Conservation (phyloP, 2,113 vertebrate species). For the Lampris incognitus region DNA sequence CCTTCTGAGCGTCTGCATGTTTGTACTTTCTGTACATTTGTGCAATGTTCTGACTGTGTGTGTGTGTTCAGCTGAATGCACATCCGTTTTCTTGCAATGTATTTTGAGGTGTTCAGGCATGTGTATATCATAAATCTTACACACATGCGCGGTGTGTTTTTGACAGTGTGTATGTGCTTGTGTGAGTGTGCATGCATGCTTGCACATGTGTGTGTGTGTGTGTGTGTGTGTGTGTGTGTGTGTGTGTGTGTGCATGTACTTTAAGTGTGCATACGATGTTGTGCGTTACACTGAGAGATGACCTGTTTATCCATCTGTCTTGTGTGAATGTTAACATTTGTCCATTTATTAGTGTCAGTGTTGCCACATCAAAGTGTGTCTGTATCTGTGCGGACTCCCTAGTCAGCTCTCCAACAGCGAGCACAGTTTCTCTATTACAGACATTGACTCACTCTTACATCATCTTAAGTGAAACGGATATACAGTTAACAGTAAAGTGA, state of each 20-base stretch:
- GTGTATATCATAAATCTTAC: too few relatives aligned
- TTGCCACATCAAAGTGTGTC: conserved; percentile 43
- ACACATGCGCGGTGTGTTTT: too few relatives aligned
- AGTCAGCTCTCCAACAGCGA: conserved; percentile 29
- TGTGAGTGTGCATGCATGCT: too few relatives aligned
- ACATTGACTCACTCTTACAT: conserved; percentile 75
- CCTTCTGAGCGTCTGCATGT: conserved; percentile 15
- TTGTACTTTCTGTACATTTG: not conserved
- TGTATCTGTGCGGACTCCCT: conserved; percentile 23
- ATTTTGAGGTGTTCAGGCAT: too few relatives aligned
- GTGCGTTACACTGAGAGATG: too few relatives aligned
- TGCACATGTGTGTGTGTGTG: conserved; percentile 1
- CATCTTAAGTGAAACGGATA: conserved; percentile 51
- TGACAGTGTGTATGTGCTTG: too few relatives aligned
- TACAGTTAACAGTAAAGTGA: conserved; percentile 11
- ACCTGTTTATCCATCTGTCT: too few relatives aligned
- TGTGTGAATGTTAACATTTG: too few relatives aligned
- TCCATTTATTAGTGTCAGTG: conserved; percentile 10
- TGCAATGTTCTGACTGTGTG: not conserved
- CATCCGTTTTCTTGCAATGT: too few relatives aligned
- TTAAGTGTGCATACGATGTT: conserved; percentile 6
- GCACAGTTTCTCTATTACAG: conserved; percentile 56
- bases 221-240: conserved; percentile 28
- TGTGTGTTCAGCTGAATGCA: not conserved
- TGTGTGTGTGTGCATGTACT: conserved; percentile 14